phyloP scores from a whole-genome alignment of 1,140 invertebrate genomes.

The Hypothenemus hampei region DNA sequence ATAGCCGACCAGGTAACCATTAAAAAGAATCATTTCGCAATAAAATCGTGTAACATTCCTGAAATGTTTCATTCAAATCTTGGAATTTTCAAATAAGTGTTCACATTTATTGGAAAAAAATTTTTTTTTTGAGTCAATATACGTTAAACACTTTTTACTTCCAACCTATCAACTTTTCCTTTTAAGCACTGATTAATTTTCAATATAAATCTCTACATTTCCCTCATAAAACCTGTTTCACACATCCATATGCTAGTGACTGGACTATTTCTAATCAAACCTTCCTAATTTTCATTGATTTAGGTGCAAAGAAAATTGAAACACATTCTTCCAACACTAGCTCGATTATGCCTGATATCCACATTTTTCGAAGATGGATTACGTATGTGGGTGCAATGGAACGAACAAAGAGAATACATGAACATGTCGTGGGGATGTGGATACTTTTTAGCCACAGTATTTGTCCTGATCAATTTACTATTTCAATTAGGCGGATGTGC shows the following conservation, averaged over 20 bases:
- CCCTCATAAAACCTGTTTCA: too few species aligned
- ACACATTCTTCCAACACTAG: slow-evolving; percentile 90
- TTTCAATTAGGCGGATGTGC: slow-evolving; percentile 93
- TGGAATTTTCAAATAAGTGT: too few species aligned
- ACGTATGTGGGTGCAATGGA: slow-evolving; percentile 99
- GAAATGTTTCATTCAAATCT: slow-evolving; percentile 21
- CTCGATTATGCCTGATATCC: slow-evolving; percentile 94
- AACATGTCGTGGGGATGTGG: slow-evolving; percentile 97
- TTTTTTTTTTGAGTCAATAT: too few species aligned
- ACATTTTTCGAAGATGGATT: slow-evolving; percentile 99
- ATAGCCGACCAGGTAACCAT: slow-evolving; percentile 85
- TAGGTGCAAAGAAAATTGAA: slow-evolving; percentile 91
- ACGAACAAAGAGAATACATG: slow-evolving; percentile 97
- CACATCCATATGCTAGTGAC: too few species aligned
- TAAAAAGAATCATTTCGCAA: slow-evolving; percentile 3
- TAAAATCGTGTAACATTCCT: slow-evolving; percentile 10
- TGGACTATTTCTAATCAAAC: too few species aligned
- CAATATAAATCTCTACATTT: too few species aligned
- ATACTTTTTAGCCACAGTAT: slow-evolving; percentile 84
- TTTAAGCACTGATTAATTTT: too few species aligned
- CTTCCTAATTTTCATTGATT: slow-evolving; percentile 35
- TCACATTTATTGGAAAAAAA: too few species aligned
- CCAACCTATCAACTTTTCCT: too few species aligned
- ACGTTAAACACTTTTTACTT: too few species aligned
- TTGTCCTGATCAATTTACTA: slow-evolving; percentile 89